Percentiles rank a stretch among this genome's conserved stretches.
phyloP scores from a whole-genome alignment of 2,888 invertebrate genomes.

The Aspidiotus destructor region DNA sequence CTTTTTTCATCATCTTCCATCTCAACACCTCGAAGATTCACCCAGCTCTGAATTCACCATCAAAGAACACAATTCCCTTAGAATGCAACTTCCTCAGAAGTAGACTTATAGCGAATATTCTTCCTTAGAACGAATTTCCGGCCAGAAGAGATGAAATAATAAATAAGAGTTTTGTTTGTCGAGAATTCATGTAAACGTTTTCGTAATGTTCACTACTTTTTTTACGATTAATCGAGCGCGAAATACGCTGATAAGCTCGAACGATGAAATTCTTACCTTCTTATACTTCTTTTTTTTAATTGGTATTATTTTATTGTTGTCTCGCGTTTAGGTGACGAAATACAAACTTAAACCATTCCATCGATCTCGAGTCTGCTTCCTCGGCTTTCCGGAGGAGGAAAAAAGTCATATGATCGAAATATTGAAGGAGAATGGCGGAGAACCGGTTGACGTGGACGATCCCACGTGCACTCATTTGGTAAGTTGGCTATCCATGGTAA shows the following conservation, averaged over 20 bases:
- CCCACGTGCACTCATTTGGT: conserved; percentile 85
- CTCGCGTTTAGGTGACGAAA: conserved; percentile 12
- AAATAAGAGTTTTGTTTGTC: too few species aligned
- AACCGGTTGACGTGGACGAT: conserved; percentile 60
- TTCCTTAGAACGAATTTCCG: too few species aligned
- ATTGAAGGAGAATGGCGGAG: conserved; percentile 74
- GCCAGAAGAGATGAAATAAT: too few species aligned
- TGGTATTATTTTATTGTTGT: background rate
- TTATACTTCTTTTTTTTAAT: conserved; percentile 23
- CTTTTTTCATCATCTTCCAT: too few species aligned
- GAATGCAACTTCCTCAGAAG: too few species aligned
- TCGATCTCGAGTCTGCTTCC: conserved; percentile 75
- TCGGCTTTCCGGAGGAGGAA: conserved; percentile 83
- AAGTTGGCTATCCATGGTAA: conserved; percentile 36
- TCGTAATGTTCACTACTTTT: too few species aligned
- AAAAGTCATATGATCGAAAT: conserved; percentile 86
- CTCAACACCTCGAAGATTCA: too few species aligned
- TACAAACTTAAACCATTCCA: conserved; percentile 79
- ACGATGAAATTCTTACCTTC: background rate
- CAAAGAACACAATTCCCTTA: too few species aligned
- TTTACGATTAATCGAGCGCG: too few species aligned
- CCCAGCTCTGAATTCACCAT: too few species aligned
- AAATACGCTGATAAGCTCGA: background rate
- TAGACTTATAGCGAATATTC: too few species aligned
- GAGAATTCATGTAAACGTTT: too few species aligned